phyloP scores from a whole-genome alignment of 2,113 vertebrate species.

The Phocoena sinus region DNA sequence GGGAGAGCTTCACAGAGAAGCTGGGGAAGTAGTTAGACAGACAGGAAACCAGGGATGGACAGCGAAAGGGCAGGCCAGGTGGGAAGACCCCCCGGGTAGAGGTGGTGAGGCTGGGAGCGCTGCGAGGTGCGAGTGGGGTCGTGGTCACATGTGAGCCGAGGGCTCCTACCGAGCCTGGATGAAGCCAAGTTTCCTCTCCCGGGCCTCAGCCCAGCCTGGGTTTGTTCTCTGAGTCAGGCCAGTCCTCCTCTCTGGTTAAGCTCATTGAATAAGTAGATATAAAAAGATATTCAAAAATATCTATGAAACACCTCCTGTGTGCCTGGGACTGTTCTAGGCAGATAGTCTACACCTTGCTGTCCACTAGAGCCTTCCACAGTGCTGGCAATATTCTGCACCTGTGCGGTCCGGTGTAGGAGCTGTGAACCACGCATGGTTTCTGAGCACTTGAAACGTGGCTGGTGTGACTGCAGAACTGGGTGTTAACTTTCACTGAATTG shows the following conservation, averaged over 20 bases:
- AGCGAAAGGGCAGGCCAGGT: fast-evolving
- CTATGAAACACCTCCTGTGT: not conserved
- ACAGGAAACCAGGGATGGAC: not conserved
- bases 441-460: fast-evolving
- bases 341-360: not conserved
- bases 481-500: fast-evolving
- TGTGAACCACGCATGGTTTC: fast-evolving
- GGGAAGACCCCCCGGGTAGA: not conserved
- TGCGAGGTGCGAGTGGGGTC: not conserved
- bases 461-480: not conserved
- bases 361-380: not conserved
- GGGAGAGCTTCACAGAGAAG: not conserved
- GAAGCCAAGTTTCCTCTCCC: not conserved
- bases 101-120: not conserved
- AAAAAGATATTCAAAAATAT: not conserved
- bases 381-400: fast-evolving
- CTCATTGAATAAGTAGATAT: not conserved
- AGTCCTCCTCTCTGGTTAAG: not conserved
- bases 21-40: not conserved
- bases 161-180: not conserved
- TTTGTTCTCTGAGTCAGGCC: not conserved
- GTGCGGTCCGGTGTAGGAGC: fast-evolving
- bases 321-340: not conserved
- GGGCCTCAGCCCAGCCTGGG: not conserved
- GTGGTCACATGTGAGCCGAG: fast-evolving